Conservation (phyloP, 2,797 vertebrate species). For the Pogonophryne albipinna region DNA sequence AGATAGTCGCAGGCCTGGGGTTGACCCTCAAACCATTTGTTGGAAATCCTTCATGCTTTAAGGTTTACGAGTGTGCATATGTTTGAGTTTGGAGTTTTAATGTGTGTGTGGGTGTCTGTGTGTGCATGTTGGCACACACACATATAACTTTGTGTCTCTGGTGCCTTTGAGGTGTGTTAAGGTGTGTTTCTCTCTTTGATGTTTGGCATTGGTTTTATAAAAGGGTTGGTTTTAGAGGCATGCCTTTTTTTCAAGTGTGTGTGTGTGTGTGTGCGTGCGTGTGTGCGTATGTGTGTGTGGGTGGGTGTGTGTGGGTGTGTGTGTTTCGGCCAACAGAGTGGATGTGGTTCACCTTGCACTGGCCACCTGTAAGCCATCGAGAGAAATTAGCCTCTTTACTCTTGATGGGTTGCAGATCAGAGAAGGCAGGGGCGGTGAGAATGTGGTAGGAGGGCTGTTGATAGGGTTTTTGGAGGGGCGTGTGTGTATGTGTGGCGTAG, state of each 20-base stretch:
- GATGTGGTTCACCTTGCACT: slow-evolving; percentile 84
- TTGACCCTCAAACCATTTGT: slow-evolving; percentile 69
- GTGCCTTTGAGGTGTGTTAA: slow-evolving; percentile 79
- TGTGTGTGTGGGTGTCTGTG: slow-evolving; percentile 39
- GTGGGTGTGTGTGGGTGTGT: slow-evolving; percentile 24
- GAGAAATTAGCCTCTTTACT: slow-evolving; percentile 86
- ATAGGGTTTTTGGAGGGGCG: slow-evolving; percentile 34
- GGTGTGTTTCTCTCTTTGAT: slow-evolving; percentile 80
- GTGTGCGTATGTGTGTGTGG: slow-evolving; percentile 9
- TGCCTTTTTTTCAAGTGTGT: slow-evolving; percentile 41
- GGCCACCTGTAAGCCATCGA: slow-evolving; percentile 88
- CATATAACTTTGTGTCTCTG: slow-evolving; percentile 60
- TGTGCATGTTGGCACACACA: slow-evolving; percentile 40
- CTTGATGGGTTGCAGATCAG: slow-evolving; percentile 84
- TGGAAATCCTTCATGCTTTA: slow-evolving; percentile 67
- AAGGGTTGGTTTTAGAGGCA: slow-evolving; percentile 70
- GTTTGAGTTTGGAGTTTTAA: slow-evolving; percentile 66
- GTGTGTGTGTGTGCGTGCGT: slow-evolving; percentile 30
- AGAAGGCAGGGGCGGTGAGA: slow-evolving; percentile 70
- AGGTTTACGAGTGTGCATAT: slow-evolving; percentile 70
- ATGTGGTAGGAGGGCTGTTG: slow-evolving; percentile 61
- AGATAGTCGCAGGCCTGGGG: slow-evolving; percentile 54
- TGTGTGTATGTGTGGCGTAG: slow-evolving; percentile 22
- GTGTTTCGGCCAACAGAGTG: slow-evolving; percentile 62
- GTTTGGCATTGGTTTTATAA: slow-evolving; percentile 76